Base-by-base conservation (phyloP, 2,113 vertebrate genomes). In the Cacatua alba region DNA sequence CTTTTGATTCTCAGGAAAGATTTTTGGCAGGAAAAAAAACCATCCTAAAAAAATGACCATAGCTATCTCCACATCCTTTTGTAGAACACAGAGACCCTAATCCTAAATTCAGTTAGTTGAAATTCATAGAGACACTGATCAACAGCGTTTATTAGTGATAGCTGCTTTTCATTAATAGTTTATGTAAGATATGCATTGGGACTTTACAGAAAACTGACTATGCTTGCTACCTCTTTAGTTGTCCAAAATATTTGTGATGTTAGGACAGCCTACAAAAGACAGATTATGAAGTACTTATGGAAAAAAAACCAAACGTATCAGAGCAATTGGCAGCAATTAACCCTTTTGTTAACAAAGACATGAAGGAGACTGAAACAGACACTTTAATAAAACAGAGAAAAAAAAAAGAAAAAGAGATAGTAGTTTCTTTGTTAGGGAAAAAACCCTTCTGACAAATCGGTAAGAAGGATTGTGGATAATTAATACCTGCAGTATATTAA, bases 381-480 rank as follows among this genome's bases (percentile, higher is more conserved):
- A 44, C 15, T 21, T 9, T 33, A 59, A 59, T 23, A 35, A 53
- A 49, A 7, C 35, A 23, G 9, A 3, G 6, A 29, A 24, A 12
- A 17, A 25, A 4, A 8, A 31, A 7, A 7, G 7, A 4, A 1
- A 13, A 10, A 31, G 0, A 8, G 0, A 8, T 6, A 15, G 13
- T 24, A 59, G 1, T 57, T 75, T 49, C 6, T 71, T 83, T 88
- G 11, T 25, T 29, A 64, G 33, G 29, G 33, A 82, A 82, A 76
- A 29, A 86, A 35, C 4, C 15, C 20, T 68, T 71, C n/a, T 64
- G 39, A 79, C 3, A 59, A 84, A 63, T 43, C 31, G 57, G 9
- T 52, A 33, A 52, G 48, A 76, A 88, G 17, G 9, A 77, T 67
- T 35, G 9, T 60, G 12, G 4, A 31, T 46, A 67, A 37, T 4